Percentiles rank a stretch among this genome's conserved stretches.
These are phyloP conservation scores for Steinernema khuongi DNA, from an alignment of 1,140 invertebrate genomes.

Conservation along the genomic window DNA sequence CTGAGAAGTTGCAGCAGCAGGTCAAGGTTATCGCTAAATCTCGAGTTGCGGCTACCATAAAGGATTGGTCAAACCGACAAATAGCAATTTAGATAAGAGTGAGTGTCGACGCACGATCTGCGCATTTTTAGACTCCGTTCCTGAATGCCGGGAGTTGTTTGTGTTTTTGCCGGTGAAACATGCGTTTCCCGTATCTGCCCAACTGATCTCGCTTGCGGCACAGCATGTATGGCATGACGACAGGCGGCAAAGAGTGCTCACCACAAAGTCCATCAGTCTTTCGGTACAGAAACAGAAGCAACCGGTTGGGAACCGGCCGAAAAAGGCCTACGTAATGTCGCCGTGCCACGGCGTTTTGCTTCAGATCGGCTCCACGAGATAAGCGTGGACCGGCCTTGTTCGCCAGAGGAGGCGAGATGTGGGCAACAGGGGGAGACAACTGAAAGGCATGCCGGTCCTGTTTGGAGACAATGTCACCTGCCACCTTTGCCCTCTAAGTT, in stretches of 20 bases:
- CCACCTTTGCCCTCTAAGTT: background rate
- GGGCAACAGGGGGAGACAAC: background rate
- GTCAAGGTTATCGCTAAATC: background rate
- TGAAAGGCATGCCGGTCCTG: background rate
- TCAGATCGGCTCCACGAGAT: background rate
- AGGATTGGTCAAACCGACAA: background rate
- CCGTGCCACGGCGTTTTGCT: background rate
- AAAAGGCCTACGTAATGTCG: background rate
- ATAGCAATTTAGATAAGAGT: background rate
- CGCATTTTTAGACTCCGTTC: background rate
- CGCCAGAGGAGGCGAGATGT: too few species aligned
- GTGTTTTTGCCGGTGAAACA: background rate
- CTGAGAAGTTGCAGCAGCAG: background rate
- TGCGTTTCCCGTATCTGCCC: background rate
- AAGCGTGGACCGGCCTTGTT: background rate
- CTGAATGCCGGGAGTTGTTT: background rate
- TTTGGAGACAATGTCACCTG: background rate
- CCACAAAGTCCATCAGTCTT: background rate
- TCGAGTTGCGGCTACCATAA: background rate
- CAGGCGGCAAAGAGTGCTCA: too few species aligned
- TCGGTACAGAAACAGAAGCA: background rate
- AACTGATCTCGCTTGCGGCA: too few species aligned
- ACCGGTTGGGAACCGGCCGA: conserved; percentile 4
- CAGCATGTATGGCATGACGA: too few species aligned
- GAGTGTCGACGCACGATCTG: background rate